Conservation (phyloP, 2,888 invertebrate species). For the Chrysopilus asiliformis region DNA sequence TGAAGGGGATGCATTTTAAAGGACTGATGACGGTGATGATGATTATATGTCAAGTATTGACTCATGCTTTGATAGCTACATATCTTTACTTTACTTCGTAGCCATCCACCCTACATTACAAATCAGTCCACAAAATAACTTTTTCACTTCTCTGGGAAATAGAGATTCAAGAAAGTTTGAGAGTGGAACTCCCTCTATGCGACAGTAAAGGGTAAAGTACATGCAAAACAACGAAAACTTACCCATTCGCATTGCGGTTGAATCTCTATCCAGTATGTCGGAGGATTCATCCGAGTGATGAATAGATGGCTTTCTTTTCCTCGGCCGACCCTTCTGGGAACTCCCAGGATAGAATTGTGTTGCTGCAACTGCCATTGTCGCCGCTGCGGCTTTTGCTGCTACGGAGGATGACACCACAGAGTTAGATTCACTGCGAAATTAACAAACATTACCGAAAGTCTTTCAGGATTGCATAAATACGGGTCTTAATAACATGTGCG, state of each 20-base stretch:
- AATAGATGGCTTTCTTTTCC: constrained; percentile 22
- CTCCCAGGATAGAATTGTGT: constrained; percentile 10
- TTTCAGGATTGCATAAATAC: constrained; percentile 3
- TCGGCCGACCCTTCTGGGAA: constrained; percentile 21
- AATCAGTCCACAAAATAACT: too few relatives aligned
- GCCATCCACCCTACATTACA: too few relatives aligned
- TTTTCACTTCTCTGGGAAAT: too few relatives aligned
- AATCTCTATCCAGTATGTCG: constrained; percentile 10
- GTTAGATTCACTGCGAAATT: constrained; percentile 14
- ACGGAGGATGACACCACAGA: constrained; percentile 12
- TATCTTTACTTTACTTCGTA: too few relatives aligned
- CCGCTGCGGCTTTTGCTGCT: constrained; percentile 12
- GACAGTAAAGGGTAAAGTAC: too few relatives aligned
- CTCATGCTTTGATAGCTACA: too few relatives aligned
- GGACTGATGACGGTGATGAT: too few relatives aligned
- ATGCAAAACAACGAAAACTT: constrained; percentile 6
- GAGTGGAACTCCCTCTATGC: too few relatives aligned
- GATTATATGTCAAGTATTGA: too few relatives aligned
- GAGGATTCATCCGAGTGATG: constrained; percentile 11
- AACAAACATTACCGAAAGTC: constrained; percentile 1
- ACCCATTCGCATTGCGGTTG: constrained; percentile 17
- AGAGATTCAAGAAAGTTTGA: too few relatives aligned
- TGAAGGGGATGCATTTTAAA: too few relatives aligned
- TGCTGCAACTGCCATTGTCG: constrained; percentile 14
- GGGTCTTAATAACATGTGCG: constrained; percentile 6